Percentiles rank a stretch among this genome's conserved stretches.
phyloP scores from a whole-genome alignment of 2,888 invertebrate genomes.

The Drosophila cracens region DNA sequence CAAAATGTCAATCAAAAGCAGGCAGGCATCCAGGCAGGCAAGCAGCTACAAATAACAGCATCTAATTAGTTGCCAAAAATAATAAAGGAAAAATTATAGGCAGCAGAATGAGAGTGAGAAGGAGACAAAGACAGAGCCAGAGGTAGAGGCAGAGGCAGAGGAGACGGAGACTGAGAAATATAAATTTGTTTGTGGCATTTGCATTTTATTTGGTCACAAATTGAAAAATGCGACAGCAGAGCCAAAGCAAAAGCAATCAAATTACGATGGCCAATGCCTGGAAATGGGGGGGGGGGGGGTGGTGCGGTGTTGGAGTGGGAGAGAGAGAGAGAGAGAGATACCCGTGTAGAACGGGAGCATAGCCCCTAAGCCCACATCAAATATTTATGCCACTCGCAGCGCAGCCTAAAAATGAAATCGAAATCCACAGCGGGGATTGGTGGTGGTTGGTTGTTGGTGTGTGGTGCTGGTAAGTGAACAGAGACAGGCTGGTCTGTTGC shows the following conservation, averaged over 20 bases:
- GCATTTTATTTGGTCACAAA: conserved; percentile 67
- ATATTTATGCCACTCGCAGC: conserved; percentile 70
- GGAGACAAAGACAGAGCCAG: neutral
- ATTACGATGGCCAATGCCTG: conserved; percentile 30
- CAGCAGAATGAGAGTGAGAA: neutral
- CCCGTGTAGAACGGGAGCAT: neutral
- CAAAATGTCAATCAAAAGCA: conserved; percentile 60
- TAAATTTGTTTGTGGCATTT: conserved; percentile 57
- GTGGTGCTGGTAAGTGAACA: neutral
- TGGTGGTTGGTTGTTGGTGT: neutral
- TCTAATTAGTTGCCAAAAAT: conserved; percentile 66
- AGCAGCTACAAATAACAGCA: conserved; percentile 62
- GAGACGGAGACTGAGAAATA: neutral
- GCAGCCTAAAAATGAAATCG: conserved; percentile 40
- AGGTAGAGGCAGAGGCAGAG: neutral
- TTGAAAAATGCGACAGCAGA: conserved; percentile 52
- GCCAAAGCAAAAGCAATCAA: conserved; percentile 52
- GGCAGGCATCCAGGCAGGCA: conserved; percentile 10
- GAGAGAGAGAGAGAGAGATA: too few relatives aligned
- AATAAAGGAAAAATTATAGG: conserved; percentile 17
- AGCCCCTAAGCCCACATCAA: conserved; percentile 48
- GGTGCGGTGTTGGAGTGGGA: neutral
- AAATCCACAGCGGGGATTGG: conserved; percentile 16
- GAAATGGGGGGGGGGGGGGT: too few relatives aligned
- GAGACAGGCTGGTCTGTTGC: neutral